phyloP scores from a whole-genome alignment of 2,113 vertebrate species.

The Gorsachius goisagi region DNA sequence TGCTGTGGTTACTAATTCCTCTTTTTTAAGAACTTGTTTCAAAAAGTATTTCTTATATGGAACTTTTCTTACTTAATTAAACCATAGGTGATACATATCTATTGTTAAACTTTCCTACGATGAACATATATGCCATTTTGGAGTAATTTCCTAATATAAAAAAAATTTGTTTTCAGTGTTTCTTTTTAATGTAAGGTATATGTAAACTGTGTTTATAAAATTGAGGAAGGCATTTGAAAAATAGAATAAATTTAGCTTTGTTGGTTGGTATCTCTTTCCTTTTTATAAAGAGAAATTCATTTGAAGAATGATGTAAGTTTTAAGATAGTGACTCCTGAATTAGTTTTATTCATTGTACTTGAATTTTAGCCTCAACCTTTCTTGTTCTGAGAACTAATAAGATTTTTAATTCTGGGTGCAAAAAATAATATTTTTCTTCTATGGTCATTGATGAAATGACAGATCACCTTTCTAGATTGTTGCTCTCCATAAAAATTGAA shows the following conservation, averaged over 20 bases:
- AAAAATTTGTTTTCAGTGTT: neutral
- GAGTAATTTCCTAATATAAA: neutral
- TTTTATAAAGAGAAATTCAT: neutral
- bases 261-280: neutral
- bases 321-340: neutral
- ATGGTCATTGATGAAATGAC: neutral
- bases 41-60: neutral
- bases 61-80: neutral
- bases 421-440: neutral
- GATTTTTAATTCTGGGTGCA: neutral
- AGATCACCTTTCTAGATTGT: neutral
- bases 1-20: neutral
- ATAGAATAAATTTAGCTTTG: neutral
- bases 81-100: too few species aligned
- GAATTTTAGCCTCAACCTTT: neutral
- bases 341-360: neutral
- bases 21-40: neutral
- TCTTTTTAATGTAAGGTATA: neutral
- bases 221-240: neutral
- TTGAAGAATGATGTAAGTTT: fast-evolving
- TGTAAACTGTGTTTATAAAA: neutral
- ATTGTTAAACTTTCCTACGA: neutral
- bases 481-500: neutral
- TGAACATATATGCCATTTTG: neutral
- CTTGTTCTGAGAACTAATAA: neutral